These are phyloP conservation scores for Salvator merianae DNA, from an alignment of 2,113 vertebrate species.

Conservation along the genomic window DNA sequence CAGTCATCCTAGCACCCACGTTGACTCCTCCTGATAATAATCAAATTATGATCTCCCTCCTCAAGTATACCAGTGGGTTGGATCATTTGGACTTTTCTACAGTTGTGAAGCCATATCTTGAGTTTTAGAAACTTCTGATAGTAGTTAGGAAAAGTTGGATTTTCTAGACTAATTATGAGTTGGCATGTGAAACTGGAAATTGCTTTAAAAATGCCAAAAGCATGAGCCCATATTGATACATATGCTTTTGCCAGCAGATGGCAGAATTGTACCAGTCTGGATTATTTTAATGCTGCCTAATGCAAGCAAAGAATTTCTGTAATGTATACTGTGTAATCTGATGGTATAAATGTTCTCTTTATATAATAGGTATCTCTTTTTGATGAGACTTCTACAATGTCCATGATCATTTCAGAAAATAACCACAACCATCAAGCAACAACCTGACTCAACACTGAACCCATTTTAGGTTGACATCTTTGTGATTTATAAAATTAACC, in stretches of 20 bases:
- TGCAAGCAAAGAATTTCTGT: not conserved
- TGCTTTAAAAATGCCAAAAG: not conserved
- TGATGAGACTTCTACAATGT: no score
- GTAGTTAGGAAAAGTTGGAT: no score
- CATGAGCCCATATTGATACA: not conserved
- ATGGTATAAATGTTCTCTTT: accelerated
- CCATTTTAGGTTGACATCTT: not conserved
- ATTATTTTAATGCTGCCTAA: not conserved
- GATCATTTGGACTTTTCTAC: not conserved
- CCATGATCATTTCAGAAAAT: not conserved
- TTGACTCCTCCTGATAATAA: not conserved
- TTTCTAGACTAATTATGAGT: no score
- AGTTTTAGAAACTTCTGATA: no score
- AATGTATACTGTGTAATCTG: not conserved
- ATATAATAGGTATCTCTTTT: not conserved
- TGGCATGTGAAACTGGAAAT: no score
- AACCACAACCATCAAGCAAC: not conserved
- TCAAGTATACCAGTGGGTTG: no score
- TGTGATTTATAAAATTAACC: not conserved
- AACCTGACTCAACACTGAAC: no score
- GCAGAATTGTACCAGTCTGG: not conserved
- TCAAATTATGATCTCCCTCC: not conserved
- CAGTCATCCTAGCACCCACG: not conserved
- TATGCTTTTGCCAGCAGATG: slow-evolving; percentile 53
- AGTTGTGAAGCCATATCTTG: no score